Evolutionary conservation across 2,888 invertebrate genomes (phyloP).

Genomic region (Euzophera pinguis): DNA sequence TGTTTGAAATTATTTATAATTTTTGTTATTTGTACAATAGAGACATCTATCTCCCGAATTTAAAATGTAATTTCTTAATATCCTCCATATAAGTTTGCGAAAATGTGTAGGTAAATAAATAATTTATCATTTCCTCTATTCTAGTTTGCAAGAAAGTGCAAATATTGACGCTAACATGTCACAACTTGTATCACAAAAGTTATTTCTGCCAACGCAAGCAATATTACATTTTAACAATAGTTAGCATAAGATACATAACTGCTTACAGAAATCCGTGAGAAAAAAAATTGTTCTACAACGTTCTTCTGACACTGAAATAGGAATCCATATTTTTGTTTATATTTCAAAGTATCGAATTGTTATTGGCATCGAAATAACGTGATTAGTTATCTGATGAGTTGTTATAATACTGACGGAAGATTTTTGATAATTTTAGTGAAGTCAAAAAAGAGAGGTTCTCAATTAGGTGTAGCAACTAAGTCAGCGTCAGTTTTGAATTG

Average conservation of each 20-base stretch:
- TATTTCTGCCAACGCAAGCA: background rate
- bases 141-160: too few species aligned
- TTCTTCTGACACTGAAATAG: slow-evolving; percentile 2
- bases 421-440: too few species aligned
- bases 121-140: too few species aligned
- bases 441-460: too few species aligned
- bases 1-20: too few species aligned
- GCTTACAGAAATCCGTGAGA: background rate
- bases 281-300: background rate
- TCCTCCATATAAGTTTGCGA: too few species aligned
- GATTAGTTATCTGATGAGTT: background rate
- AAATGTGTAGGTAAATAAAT: too few species aligned
- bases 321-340: background rate
- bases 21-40: too few species aligned
- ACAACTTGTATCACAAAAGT: background rate
- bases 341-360: background rate
- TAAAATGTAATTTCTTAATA: too few species aligned
- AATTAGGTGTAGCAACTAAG: too few species aligned
- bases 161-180: background rate
- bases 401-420: background rate
- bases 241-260: background rate
- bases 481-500: too few species aligned
- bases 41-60: too few species aligned
- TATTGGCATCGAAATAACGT: background rate
- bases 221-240: background rate